A percentile compares a stretch with the other conserved stretches of the same genome.
Evolutionary conservation across 2,113 vertebrate genomes (phyloP).

Genomic region (Cheirogaleus medius): DNA sequence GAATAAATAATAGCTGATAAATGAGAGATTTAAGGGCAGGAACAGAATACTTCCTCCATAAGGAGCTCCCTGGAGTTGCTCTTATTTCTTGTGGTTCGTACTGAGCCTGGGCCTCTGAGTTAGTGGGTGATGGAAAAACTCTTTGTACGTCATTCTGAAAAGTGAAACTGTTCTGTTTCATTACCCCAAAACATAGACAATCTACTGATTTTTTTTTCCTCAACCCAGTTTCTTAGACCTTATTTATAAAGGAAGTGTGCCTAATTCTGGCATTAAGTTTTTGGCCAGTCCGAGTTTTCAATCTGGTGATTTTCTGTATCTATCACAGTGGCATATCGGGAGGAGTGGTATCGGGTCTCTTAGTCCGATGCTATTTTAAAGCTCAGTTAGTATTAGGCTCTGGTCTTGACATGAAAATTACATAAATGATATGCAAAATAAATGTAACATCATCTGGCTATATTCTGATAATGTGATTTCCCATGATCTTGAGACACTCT

Average conservation of each 20-base stretch:
- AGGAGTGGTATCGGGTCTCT: not conserved
- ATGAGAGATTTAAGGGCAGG: not conserved
- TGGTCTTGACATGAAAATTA: constrained; percentile 9
- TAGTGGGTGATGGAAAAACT: not conserved
- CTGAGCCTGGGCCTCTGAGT: not conserved
- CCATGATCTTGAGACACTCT: not conserved
- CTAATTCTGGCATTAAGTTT: not conserved
- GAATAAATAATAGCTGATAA: not conserved
- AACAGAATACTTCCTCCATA: not conserved
- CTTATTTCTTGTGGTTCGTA: not conserved
- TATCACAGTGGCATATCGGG: not conserved
- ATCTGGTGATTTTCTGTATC: not conserved
- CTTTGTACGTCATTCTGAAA: not conserved
- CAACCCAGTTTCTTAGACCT: not conserved
- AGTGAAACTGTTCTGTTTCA: not conserved
- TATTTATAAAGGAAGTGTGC: not conserved
- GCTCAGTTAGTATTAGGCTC: not conserved
- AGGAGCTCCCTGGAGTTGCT: not conserved
- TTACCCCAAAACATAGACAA: not conserved
- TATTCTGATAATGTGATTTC: constrained; percentile 11
- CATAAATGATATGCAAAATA: constrained; percentile 24
- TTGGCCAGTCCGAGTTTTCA: not conserved
- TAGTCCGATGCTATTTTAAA: not conserved
- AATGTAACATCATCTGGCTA: constrained; percentile 11
- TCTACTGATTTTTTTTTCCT: not conserved